phyloP scores from a whole-genome alignment of 1,140 invertebrate species.

The Geopemphigus sp. region DNA sequence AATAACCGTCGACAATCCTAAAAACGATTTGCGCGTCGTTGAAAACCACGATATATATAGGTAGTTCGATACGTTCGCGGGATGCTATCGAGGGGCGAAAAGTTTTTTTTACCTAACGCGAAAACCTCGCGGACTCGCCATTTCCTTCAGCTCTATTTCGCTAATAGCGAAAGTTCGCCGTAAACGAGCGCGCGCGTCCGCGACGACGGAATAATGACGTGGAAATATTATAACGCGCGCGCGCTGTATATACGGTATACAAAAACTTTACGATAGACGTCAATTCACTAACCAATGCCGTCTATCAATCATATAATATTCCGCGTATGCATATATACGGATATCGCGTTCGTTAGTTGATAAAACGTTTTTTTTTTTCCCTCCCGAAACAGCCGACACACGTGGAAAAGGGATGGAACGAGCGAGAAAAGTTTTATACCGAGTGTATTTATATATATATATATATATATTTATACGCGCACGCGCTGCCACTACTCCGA shows the following conservation, averaged over 20 bases:
- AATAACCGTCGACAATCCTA: no score
- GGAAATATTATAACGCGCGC: neutral
- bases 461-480: no score
- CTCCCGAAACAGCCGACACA: neutral
- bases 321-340: neutral
- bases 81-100: no score
- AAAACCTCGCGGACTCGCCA: neutral
- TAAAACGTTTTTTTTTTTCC: slow-evolving; percentile 29
- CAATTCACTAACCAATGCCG: slow-evolving; percentile 24
- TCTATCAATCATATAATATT: slow-evolving; percentile 29
- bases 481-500: no score
- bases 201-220: neutral
- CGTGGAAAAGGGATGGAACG: neutral
- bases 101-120: no score
- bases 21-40: no score
- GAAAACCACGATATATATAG: no score
- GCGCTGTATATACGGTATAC: neutral
- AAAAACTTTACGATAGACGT: slow-evolving; percentile 26
- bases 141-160: neutral
- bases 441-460: neutral
- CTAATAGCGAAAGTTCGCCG: neutral
- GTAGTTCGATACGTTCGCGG: no score
- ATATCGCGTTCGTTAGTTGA: neutral
- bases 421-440: slow-evolving; percentile 30
- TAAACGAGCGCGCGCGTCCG: no score